These are phyloP conservation scores for Oryzias dopingdopingensis DNA, from an alignment of 2,797 vertebrate genomes.

Conservation along the genomic window DNA sequence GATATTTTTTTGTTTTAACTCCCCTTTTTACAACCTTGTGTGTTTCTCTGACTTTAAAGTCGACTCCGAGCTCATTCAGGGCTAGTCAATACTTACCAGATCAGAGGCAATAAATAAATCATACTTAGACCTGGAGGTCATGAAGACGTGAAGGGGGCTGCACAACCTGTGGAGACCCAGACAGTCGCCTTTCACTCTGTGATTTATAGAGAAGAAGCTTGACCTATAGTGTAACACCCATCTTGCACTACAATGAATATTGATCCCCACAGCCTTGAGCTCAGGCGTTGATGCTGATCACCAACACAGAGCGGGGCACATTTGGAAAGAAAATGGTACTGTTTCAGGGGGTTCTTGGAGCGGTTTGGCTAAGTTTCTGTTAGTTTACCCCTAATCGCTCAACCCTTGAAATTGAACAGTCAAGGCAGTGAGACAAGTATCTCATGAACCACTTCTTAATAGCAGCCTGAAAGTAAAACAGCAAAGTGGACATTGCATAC, in stretches of 20 bases:
- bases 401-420: too few relatives aligned
- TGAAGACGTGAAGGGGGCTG: slow-evolving; percentile 46
- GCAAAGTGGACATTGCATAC: too few relatives aligned
- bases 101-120: slow-evolving; percentile 66
- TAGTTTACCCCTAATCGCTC: too few relatives aligned
- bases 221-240: slow-evolving; percentile 66
- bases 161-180: slow-evolving; percentile 51
- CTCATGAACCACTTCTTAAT: too few relatives aligned
- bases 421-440: too few relatives aligned
- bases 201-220: slow-evolving; percentile 69
- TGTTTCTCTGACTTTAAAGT: slow-evolving; percentile 18
- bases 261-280: slow-evolving; percentile 51
- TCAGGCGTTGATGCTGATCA: slow-evolving; percentile 40
- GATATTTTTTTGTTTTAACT: neutral
- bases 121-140: slow-evolving; percentile 50
- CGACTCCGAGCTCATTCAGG: slow-evolving; percentile 24
- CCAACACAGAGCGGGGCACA: slow-evolving; percentile 20
- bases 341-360: slow-evolving; percentile 14
- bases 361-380: too few relatives aligned
- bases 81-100: slow-evolving; percentile 65
- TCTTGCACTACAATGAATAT: slow-evolving; percentile 71
- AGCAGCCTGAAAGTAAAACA: too few relatives aligned
- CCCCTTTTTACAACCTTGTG: neutral
- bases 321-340: slow-evolving; percentile 41
- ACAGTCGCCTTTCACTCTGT: slow-evolving; percentile 69